Base-by-base conservation (phyloP, 2,888 invertebrate genomes). In the Ellobium chinense region DNA sequence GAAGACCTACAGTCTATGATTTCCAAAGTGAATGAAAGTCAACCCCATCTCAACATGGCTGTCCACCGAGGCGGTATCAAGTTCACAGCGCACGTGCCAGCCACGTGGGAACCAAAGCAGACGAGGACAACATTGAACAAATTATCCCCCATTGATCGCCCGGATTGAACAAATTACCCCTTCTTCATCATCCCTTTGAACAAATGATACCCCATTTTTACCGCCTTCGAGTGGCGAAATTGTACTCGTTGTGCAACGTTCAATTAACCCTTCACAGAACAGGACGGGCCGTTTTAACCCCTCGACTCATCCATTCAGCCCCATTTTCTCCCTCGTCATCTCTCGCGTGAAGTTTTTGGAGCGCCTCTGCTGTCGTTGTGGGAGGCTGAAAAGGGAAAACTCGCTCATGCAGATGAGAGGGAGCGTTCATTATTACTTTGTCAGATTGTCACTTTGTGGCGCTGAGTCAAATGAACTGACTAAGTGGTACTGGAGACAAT, bases 121-220 rank as follows among this genome's bases (percentile, higher is more conserved):
- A 68, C 68, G 56, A 37, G 36, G 66, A n/a, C 54, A 54, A 37
- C 18, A 36, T 31, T n/a, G 34, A 75, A 34, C 54, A 75, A 66
- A 65, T 65, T 75, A 65, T 34, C 34, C 66, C 54, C 34, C 65
- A 34, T 36, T 58, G n/a, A 76, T 39, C 31, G 34, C 31, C 60
- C 18, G 66, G 77, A 77, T 77, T 77, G 68, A 36, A 36, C 68
- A 68, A 77, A 77, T 77, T 68, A 68, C 54, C 58, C 54, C 68
- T 31, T 34, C 27, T 39, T 34, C 31, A 46, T 29, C 27, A 46
- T 37, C n/a, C n/a, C 46, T 18, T 34, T 37, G 36, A n/a, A 36
- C 27, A 37, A 29, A 21, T 18, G 73, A 73, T 74, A 62, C 63
- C 74, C 12, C 63, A 21, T 21, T 63, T 39, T 18, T 31, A 18